A percentile compares a stretch with the other conserved stretches of the same genome.
Conservation (phyloP, 2,113 vertebrate genomes). For the Benitochromis conjunctus region DNA sequence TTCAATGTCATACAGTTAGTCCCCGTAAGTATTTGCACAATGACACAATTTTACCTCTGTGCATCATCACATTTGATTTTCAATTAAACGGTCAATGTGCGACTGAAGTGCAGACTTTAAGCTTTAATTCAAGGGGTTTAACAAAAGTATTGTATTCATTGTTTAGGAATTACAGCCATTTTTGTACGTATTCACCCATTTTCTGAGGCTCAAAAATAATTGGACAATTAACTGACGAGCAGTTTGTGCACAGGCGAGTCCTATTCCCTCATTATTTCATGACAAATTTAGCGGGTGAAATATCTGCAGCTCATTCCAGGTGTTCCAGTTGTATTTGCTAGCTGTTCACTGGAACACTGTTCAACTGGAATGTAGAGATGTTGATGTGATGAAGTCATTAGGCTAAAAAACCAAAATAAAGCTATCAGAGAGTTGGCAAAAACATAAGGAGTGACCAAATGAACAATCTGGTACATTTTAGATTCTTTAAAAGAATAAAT, state of each 20-base stretch:
- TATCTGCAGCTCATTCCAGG: not conserved
- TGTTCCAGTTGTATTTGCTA: not conserved
- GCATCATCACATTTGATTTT: not conserved
- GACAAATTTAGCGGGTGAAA: accelerated
- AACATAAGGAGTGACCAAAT: not conserved
- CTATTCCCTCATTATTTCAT: not conserved
- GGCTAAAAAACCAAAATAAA: not conserved
- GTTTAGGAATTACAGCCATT: not conserved
- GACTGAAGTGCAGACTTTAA: not conserved
- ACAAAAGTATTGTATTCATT: not conserved
- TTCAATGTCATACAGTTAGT: not conserved
- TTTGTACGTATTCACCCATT: not conserved
- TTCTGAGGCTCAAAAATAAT: not conserved
- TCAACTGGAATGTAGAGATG: not conserved
- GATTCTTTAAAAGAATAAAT: not conserved
- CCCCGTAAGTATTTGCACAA: not conserved
- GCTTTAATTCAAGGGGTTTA: not conserved
- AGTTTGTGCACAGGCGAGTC: not conserved
- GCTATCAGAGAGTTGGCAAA: not conserved
- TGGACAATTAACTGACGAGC: not conserved
- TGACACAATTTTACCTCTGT: not conserved
- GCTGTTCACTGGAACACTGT: not conserved
- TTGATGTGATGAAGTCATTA: not conserved
- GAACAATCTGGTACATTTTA: accelerated
- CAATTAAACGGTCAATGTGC: not conserved